A percentile compares a stretch with the other conserved stretches of the same genome.
Evolutionary conservation across 2,797 vertebrate genomes (phyloP).

Genomic region (Ctenopoma kingsleyae): DNA sequence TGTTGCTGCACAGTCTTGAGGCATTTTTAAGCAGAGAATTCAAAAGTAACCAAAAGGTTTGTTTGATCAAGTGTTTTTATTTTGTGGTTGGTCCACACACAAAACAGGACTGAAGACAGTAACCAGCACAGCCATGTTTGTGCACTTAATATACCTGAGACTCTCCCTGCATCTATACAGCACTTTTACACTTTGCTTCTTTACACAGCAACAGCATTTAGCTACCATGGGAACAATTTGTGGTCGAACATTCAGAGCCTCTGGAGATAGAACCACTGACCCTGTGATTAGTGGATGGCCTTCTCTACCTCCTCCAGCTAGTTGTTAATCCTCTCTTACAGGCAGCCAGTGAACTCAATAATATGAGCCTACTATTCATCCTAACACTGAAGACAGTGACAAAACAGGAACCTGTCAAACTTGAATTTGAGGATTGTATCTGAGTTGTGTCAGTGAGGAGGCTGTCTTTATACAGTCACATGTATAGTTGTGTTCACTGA

Average conservation of each 20-base stretch:
- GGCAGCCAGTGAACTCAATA: background rate
- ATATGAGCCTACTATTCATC: background rate
- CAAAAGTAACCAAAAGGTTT: background rate
- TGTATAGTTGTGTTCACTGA: background rate
- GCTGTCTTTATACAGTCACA: slow-evolving; percentile 4
- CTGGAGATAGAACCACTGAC: too few species aligned
- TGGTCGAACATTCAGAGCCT: background rate
- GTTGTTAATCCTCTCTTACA: too few species aligned
- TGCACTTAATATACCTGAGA: background rate
- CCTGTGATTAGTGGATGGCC: too few species aligned
- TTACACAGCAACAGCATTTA: background rate
- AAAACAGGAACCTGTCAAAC: background rate
- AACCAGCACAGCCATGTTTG: background rate
- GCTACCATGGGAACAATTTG: background rate
- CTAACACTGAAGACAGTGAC: background rate
- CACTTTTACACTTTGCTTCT: too few species aligned
- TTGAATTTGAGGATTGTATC: background rate
- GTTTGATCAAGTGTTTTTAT: background rate
- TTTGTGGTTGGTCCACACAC: background rate
- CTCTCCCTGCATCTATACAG: background rate
- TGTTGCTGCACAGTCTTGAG: too few species aligned
- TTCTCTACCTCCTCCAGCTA: too few species aligned
- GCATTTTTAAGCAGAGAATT: too few species aligned
- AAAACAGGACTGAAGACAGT: background rate
- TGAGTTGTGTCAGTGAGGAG: background rate